Conservation (phyloP, 2,797 vertebrate genomes). For the Naso thynnoides region DNA sequence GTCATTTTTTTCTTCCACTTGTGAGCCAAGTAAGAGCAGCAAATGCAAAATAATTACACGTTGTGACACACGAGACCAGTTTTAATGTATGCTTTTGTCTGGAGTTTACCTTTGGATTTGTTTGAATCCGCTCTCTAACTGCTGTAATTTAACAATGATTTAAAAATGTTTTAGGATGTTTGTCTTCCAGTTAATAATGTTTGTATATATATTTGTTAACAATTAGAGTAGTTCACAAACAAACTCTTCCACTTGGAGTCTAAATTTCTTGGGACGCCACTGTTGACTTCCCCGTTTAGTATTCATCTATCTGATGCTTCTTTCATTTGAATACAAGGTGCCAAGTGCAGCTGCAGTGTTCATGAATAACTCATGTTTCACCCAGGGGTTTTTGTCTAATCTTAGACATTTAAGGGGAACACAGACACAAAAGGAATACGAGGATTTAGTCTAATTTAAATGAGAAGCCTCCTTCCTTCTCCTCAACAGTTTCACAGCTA, state of each 20-base stretch:
- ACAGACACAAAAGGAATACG: conserved; percentile 59
- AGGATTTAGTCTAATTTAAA: conserved; percentile 64
- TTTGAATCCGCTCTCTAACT: conserved; percentile 18
- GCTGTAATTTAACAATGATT: conserved; percentile 30
- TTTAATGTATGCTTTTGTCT: not conserved
- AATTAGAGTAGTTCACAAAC: conserved; percentile 26
- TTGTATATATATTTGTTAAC: conserved; percentile 54
- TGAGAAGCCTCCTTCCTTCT: conserved; percentile 34
- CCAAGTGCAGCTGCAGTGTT: conserved; percentile 73
- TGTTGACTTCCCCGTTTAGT: conserved; percentile 55
- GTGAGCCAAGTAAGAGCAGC: conserved; percentile 5
- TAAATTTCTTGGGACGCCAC: conserved; percentile 54
- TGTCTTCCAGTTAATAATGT: conserved; percentile 53
- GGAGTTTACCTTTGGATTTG: conserved; percentile 17
- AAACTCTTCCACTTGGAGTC: conserved; percentile 37
- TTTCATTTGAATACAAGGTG: conserved; percentile 77
- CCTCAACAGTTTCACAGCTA: conserved; percentile 19
- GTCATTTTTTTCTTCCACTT: conserved; percentile 11
- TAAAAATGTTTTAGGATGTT: conserved; percentile 36
- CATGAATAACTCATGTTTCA: conserved; percentile 78
- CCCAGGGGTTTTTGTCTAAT: conserved; percentile 73
- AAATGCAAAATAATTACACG: conserved; percentile 13
- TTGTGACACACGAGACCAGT: not conserved
- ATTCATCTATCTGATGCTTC: conserved; percentile 60
- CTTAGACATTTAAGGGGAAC: conserved; percentile 73